These are phyloP conservation scores for Eriocheir sinensis DNA, from an alignment of 1,140 invertebrate species.

Conservation along the genomic window DNA sequence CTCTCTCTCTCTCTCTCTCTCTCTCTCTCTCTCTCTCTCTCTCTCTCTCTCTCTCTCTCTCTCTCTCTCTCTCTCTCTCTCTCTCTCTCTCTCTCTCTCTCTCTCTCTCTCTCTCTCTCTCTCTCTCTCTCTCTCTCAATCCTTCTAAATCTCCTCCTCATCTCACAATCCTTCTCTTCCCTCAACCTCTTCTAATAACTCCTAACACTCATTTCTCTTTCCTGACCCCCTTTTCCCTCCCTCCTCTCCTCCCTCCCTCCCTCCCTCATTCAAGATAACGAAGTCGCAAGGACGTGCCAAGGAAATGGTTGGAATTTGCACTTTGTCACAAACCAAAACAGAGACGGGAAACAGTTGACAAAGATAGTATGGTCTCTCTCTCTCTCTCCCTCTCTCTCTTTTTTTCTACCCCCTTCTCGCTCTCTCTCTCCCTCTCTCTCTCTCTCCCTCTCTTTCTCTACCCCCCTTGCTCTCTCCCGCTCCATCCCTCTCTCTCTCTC, in stretches of 20 bases:
- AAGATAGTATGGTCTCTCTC: background rate
- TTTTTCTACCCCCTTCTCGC: too few relatives aligned
- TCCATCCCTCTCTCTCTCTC: too few relatives aligned
- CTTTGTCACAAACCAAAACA: constrained; percentile 54
- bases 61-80: constrained; percentile 41
- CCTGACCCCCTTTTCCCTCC: background rate
- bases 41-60: constrained; percentile 52
- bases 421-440: too few relatives aligned
- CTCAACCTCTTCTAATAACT: background rate
- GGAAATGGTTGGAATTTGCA: constrained; percentile 44
- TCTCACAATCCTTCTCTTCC: background rate
- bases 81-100: constrained; percentile 17
- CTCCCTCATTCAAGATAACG: constrained; percentile 55
- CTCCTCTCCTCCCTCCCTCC: background rate
- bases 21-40: constrained; percentile 29
- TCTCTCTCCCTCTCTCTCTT: too few relatives aligned
- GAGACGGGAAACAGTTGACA: constrained; percentile 42
- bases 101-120: background rate
- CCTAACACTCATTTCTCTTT: background rate
- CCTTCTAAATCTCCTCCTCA: background rate
- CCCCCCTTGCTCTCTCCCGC: too few relatives aligned
- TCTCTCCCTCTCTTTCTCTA: too few relatives aligned
- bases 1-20: background rate
- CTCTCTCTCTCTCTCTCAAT: background rate
- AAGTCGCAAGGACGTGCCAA: constrained; percentile 4